phyloP scores from a whole-genome alignment of 1,140 invertebrate species.

The Yoshiicerus persimilis region DNA sequence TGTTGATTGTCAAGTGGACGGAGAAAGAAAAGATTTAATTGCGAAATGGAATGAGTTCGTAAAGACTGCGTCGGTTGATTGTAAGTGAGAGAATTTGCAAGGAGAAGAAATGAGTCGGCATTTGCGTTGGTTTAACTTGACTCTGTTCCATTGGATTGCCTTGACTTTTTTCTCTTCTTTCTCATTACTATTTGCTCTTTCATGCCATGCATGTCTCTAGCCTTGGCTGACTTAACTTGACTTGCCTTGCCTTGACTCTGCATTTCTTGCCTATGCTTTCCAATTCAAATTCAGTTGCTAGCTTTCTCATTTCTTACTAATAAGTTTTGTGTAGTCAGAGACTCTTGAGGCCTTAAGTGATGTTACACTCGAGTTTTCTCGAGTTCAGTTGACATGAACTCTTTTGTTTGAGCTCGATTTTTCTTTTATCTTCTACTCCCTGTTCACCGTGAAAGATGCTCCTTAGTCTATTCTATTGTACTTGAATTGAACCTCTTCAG shows the following conservation, averaged over 20 bases:
- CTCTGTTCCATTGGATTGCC: not conserved
- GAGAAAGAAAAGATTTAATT: conserved; percentile 15
- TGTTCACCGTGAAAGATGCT: not conserved
- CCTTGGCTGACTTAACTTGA: not conserved
- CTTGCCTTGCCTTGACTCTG: not conserved
- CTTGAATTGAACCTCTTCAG: not conserved
- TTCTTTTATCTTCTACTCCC: conserved; percentile 22
- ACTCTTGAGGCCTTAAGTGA: conserved; percentile 16
- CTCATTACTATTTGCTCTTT: not conserved
- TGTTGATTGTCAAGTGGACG: conserved; percentile 4
- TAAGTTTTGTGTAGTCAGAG: conserved; percentile 13
- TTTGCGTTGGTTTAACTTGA: not conserved
- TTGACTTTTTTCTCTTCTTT: not conserved
- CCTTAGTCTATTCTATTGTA: conserved; percentile 5
- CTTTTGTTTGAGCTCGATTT: conserved; percentile 20
- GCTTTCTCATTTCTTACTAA: conserved; percentile 17
- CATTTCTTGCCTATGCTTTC: not conserved
- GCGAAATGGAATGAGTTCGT: conserved; percentile 3
- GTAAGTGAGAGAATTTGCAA: not conserved
- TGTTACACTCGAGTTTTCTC: not conserved
- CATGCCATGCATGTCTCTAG: not conserved
- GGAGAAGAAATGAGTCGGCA: not conserved
- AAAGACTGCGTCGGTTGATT: not conserved
- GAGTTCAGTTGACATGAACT: conserved; percentile 17
- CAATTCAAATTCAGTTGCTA: conserved; percentile 10